Evolutionary conservation across 2,888 invertebrate species (phyloP).

Genomic region (Iphiclides podalirius): DNA sequence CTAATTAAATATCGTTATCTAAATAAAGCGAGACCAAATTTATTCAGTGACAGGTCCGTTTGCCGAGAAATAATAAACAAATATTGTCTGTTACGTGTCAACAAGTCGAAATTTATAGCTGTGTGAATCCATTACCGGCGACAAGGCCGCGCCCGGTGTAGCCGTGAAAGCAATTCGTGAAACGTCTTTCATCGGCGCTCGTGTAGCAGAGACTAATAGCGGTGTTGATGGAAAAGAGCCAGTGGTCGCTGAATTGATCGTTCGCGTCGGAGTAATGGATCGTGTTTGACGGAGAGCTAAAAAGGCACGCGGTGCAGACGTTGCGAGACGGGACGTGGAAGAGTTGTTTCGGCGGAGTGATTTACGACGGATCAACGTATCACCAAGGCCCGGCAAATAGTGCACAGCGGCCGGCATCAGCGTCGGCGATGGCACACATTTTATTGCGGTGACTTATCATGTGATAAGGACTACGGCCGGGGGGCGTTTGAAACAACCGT

Average conservation of each 20-base stretch:
- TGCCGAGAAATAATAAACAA: slow-evolving; percentile 63
- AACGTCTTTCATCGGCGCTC: slow-evolving; percentile 37
- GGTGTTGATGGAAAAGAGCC: slow-evolving; percentile 25
- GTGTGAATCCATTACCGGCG: slow-evolving; percentile 46
- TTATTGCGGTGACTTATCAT: slow-evolving; percentile 36
- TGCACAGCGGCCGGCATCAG: slow-evolving; percentile 24
- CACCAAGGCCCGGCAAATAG: slow-evolving; percentile 54
- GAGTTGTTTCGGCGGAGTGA: slow-evolving; percentile 52
- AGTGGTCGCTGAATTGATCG: slow-evolving; percentile 30
- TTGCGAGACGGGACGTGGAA: slow-evolving; percentile 29
- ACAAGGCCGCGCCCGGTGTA: slow-evolving; percentile 33
- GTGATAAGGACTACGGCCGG: slow-evolving; percentile 15
- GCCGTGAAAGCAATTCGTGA: slow-evolving; percentile 29
- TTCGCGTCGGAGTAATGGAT: slow-evolving; percentile 28
- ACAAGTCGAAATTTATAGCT: slow-evolving; percentile 63
- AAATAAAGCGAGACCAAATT: slow-evolving; percentile 62
- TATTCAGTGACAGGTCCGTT: slow-evolving; percentile 63
- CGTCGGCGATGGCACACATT: slow-evolving; percentile 24
- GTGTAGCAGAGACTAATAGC: slow-evolving; percentile 25
- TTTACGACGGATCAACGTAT: slow-evolving; percentile 51
- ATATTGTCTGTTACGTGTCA: slow-evolving; percentile 60
- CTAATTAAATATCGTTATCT: slow-evolving; percentile 69
- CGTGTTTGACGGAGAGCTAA: slow-evolving; percentile 32
- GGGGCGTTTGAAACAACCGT: slow-evolving; percentile 14
- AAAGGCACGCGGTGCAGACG: slow-evolving; percentile 28